Conservation (phyloP, 1,140 invertebrate species). For the Solen grandis region DNA sequence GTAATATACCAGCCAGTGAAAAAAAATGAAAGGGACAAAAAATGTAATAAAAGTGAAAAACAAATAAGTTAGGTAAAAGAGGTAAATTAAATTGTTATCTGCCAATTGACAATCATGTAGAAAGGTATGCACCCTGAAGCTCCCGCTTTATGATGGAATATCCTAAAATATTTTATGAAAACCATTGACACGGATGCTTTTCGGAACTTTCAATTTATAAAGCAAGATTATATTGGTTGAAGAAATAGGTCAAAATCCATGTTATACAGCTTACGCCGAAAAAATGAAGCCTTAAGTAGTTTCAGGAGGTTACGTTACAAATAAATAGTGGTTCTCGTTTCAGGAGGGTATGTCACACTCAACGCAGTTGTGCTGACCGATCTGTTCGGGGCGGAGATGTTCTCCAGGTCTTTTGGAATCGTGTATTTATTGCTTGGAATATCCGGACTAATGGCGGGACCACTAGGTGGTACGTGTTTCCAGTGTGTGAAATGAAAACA, state of each 20-base stretch:
- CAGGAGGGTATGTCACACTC: slow-evolving; percentile 35
- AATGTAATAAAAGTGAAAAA: background rate
- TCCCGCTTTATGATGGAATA: too few species aligned
- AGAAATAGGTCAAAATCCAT: too few species aligned
- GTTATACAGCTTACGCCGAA: too few species aligned
- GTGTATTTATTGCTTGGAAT: slow-evolving; percentile 19
- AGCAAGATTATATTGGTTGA: too few species aligned
- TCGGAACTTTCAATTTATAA: background rate
- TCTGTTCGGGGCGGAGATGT: slow-evolving; percentile 14
- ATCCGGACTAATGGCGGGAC: slow-evolving; percentile 11
- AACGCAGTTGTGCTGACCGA: slow-evolving; percentile 1
- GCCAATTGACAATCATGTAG: too few species aligned
- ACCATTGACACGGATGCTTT: background rate
- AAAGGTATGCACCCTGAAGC: too few species aligned
- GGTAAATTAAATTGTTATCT: background rate
- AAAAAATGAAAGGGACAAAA: background rate
- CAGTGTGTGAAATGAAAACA: background rate
- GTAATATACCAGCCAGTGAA: background rate
- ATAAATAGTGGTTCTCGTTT: background rate
- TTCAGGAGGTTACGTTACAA: background rate
- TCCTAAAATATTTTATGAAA: too few species aligned
- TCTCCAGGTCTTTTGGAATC: slow-evolving; percentile 15
- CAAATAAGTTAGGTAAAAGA: background rate
- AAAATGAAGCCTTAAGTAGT: background rate
- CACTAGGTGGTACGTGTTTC: slow-evolving; percentile 14